Conservation (phyloP, 2,113 vertebrate species). For the Aplodontia rufa region DNA sequence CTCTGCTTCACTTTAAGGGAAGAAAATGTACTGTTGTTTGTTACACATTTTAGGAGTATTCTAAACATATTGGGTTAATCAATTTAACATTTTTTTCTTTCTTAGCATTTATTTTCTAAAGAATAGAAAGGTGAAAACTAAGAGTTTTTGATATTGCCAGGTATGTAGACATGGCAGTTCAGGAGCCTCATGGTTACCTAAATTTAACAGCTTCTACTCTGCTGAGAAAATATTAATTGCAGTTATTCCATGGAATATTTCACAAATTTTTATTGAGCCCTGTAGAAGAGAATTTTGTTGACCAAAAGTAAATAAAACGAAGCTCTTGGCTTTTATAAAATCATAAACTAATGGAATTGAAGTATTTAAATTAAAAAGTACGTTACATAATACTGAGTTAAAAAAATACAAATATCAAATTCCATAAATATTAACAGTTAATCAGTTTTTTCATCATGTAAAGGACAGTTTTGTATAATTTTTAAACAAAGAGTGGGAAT, state of each 20-base stretch:
- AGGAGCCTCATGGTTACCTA: not conserved
- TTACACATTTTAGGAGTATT: not conserved
- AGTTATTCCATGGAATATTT: not conserved
- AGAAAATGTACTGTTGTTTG: not conserved
- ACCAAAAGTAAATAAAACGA: not conserved
- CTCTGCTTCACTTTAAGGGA: not conserved
- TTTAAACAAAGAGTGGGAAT: not conserved
- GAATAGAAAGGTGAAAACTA: not conserved
- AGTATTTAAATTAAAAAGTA: not conserved
- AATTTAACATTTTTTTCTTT: not conserved
- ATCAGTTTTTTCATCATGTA: not conserved
- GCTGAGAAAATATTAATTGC: not conserved
- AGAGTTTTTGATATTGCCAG: constrained; percentile 12
- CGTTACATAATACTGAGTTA: not conserved
- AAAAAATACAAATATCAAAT: not conserved
- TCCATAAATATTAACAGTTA: not conserved
- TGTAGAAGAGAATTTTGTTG: not conserved
- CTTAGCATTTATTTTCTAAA: constrained; percentile 35
- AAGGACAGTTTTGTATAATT: not conserved
- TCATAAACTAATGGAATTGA: not conserved
- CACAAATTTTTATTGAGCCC: not conserved
- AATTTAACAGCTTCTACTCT: not conserved
- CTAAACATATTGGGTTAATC: not conserved
- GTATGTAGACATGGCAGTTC: not conserved
- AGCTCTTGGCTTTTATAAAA: not conserved